These are phyloP conservation scores for Nothobranchius kuhntae DNA, from an alignment of 2,113 vertebrate genomes.

Conservation along the genomic window DNA sequence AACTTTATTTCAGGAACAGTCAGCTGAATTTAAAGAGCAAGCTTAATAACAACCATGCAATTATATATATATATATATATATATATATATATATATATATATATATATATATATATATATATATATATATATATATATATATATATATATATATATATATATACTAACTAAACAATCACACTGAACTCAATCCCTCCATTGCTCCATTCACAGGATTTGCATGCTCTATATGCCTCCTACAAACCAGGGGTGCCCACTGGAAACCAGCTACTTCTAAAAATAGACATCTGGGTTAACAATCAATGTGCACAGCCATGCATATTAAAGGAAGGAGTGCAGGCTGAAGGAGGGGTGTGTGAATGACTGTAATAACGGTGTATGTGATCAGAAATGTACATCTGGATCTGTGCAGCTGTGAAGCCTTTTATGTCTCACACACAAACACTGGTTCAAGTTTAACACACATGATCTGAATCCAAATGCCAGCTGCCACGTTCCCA, in stretches of 20 bases:
- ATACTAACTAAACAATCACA: too few species aligned
- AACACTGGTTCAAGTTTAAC: conserved; percentile 21
- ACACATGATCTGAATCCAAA: conserved; percentile 34
- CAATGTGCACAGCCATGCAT: conserved; percentile 56
- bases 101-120: too few species aligned
- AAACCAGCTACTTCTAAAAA: conserved; percentile 59
- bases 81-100: too few species aligned
- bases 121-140: too few species aligned
- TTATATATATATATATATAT: too few species aligned
- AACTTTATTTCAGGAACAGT: neutral
- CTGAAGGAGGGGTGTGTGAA: neutral
- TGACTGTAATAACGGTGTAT: conserved; percentile 37
- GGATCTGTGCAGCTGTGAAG: conserved; percentile 52
- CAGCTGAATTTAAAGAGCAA: conserved; percentile 7
- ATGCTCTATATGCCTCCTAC: conserved; percentile 38
- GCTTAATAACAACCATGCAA: too few species aligned
- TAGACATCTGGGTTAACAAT: conserved; percentile 64
- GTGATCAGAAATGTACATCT: conserved; percentile 41
- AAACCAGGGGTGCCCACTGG: conserved; percentile 45
- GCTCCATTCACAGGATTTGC: conserved; percentile 16
- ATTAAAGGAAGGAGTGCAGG: neutral
- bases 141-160: too few species aligned
- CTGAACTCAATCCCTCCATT: too few species aligned
- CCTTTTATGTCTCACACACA: conserved; percentile 10
- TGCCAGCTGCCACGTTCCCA: conserved; percentile 57